Evolutionary conservation across 2,113 vertebrate species (phyloP).

Genomic region (Nothoprocta pentlandii): DNA sequence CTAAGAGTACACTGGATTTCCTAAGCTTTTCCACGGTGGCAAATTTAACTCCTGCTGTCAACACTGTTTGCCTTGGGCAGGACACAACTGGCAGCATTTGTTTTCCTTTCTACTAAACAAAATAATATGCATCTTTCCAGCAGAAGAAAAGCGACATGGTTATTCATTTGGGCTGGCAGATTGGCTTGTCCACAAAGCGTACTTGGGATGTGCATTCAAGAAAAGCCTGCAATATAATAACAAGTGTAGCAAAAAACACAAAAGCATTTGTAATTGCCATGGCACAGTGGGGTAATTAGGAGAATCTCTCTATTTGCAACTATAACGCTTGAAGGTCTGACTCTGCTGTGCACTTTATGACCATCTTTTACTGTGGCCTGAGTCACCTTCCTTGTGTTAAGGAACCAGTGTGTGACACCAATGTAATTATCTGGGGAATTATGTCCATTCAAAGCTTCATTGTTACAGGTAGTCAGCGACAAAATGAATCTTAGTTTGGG

Average conservation of each 20-base stretch:
- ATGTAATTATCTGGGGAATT: background rate
- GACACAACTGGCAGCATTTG: constrained; percentile 47
- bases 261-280: background rate
- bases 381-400: background rate
- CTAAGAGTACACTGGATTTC: constrained; percentile 54
- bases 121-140: constrained; percentile 51
- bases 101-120: constrained; percentile 61
- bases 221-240: background rate
- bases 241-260: background rate
- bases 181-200: background rate
- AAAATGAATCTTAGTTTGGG: background rate
- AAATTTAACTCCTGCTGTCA: constrained; percentile 58
- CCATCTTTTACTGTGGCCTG: background rate
- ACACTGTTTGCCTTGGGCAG: constrained; percentile 62
- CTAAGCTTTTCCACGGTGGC: constrained; percentile 43
- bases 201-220: background rate
- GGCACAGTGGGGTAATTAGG: background rate
- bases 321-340: background rate
- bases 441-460: background rate
- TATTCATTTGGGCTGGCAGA: background rate
- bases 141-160: background rate
- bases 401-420: background rate
- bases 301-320: background rate
- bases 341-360: background rate
- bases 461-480: background rate